phyloP scores from a whole-genome alignment of 2,888 invertebrate genomes.

The Leptopterna dolabrata region DNA sequence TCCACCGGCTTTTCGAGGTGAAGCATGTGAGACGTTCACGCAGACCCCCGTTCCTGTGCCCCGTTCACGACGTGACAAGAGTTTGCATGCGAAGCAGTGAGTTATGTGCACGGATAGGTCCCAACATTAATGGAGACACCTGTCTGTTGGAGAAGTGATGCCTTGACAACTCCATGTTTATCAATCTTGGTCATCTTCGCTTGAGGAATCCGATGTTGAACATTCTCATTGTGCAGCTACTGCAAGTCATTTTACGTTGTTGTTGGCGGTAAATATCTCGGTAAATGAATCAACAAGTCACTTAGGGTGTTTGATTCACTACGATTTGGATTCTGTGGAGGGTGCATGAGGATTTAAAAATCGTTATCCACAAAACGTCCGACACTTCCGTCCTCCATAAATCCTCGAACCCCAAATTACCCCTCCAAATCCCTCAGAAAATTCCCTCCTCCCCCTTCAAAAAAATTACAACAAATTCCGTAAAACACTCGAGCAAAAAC shows the following conservation, averaged over 20 bases:
- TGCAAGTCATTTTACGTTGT: not conserved
- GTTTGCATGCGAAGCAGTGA: conserved; percentile 7
- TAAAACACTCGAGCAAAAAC: too few species aligned
- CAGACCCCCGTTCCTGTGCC: not conserved
- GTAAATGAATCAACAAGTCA: not conserved
- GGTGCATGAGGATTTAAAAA: too few species aligned
- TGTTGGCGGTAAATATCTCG: not conserved
- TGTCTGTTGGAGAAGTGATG: conserved; percentile 1
- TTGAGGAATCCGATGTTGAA: not conserved
- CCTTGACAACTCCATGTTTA: conserved; percentile 6
- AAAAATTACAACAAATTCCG: too few species aligned
- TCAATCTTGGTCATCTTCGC: conserved; percentile 9
- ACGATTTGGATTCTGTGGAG: too few species aligned
- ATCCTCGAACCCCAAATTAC: too few species aligned
- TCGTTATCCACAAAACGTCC: too few species aligned
- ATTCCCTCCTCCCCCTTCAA: too few species aligned
- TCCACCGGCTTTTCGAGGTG: not conserved
- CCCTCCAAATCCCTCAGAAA: too few species aligned
- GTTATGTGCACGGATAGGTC: not conserved
- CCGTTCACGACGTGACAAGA: not conserved
- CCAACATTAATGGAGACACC: conserved; percentile 26
- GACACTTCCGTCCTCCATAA: too few species aligned
- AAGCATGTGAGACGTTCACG: conserved; percentile 13
- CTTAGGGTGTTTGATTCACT: not conserved
- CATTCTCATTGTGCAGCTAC: not conserved